These are phyloP conservation scores for Cheilosia vulpina DNA, from an alignment of 2,888 invertebrate genomes.

Conservation along the genomic window DNA sequence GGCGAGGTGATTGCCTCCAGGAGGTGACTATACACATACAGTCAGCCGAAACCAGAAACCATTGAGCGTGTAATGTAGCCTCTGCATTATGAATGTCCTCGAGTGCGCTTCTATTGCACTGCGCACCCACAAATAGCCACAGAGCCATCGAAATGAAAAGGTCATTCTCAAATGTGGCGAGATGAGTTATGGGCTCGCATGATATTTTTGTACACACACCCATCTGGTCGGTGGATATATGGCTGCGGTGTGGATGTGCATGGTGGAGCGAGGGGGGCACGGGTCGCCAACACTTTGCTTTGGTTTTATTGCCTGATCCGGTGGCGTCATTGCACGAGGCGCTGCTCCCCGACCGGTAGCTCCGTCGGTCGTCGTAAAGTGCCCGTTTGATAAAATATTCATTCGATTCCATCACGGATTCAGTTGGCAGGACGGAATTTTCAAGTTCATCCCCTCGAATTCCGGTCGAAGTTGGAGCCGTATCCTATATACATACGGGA, in stretches of 20 bases:
- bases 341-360: constrained; percentile 31
- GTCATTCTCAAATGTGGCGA: constrained; percentile 77
- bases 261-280: constrained; percentile 8
- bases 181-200: constrained; percentile 76
- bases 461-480: constrained; percentile 45
- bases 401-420: constrained; percentile 78
- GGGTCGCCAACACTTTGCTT: constrained; percentile 62
- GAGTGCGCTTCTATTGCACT: constrained; percentile 65
- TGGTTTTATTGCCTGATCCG: constrained; percentile 76
- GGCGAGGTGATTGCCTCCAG: constrained; percentile 62
- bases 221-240: constrained; percentile 46
- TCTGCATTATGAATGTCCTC: constrained; percentile 72
- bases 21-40: constrained; percentile 33
- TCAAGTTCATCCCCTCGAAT: constrained; percentile 73
- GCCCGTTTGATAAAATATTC: constrained; percentile 78
- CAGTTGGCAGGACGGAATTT: constrained; percentile 71
- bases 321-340: constrained; percentile 66
- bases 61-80: constrained; percentile 61
- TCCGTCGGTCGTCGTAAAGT: constrained; percentile 45
- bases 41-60: constrained; percentile 14
- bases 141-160: constrained; percentile 76
- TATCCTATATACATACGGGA: constrained; percentile 2
- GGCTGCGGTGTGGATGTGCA: constrained; percentile 22
- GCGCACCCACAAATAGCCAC: constrained; percentile 72
- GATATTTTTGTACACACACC: constrained; percentile 55